A percentile compares a stretch with the other conserved stretches of the same genome.
Conservation (phyloP, 2,113 vertebrate genomes). For the Scopus umbretta region DNA sequence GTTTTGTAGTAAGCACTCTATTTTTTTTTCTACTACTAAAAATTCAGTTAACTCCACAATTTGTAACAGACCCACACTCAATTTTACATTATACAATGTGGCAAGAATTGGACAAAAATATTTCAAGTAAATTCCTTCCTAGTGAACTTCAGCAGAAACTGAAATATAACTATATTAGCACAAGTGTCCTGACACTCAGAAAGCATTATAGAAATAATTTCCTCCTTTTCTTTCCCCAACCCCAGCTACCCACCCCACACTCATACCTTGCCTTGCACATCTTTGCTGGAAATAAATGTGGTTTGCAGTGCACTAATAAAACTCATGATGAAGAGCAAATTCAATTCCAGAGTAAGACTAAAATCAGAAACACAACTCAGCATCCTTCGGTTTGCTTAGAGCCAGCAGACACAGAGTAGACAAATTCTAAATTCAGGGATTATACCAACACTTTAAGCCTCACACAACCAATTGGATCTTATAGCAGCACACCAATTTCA, state of each 20-base stretch:
- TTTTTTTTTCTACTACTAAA: neutral
- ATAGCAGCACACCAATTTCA: neutral
- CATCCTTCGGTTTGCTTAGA: neutral
- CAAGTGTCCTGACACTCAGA: neutral
- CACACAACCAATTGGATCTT: neutral
- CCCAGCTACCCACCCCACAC: neutral
- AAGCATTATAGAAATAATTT: neutral
- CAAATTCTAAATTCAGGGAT: constrained; percentile 1
- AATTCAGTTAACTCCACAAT: neutral
- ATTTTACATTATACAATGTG: neutral
- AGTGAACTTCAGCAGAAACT: neutral
- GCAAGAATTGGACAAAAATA: neutral
- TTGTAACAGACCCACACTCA: neutral
- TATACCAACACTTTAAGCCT: neutral
- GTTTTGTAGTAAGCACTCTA: neutral
- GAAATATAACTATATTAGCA: neutral
- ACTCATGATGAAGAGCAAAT: constrained; percentile 6
- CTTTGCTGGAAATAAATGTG: constrained; percentile 1
- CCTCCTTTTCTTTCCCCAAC: neutral
- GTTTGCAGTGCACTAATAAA: neutral
- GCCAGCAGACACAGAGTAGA: neutral
- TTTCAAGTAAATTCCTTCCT: neutral
- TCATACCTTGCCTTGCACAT: neutral
- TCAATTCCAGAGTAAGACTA: constrained; percentile 19
- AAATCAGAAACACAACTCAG: constrained; percentile 17